These are phyloP conservation scores for Hirundo rustica DNA, from an alignment of 2,797 vertebrate species.

Conservation along the genomic window DNA sequence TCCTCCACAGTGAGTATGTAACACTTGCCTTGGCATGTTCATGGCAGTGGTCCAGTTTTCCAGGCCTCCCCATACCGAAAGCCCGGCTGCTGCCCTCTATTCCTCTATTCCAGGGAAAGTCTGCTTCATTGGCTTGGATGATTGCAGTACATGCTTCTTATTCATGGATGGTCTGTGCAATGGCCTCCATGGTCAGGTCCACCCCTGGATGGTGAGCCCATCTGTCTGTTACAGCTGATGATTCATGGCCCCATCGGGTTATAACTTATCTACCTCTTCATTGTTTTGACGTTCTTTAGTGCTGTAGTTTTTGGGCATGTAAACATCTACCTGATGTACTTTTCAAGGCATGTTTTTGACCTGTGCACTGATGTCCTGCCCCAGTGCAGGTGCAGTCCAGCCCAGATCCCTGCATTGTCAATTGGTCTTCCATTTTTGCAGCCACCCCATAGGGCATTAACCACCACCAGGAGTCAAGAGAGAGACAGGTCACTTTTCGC, in stretches of 20 bases:
- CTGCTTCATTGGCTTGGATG: not conserved
- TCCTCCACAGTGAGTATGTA: not conserved
- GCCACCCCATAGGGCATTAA: not conserved
- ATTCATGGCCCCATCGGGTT: not conserved
- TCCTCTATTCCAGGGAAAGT: not conserved
- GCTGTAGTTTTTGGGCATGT: accelerated
- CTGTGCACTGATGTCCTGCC: not conserved
- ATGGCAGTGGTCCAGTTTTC: not conserved
- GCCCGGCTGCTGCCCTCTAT: accelerated
- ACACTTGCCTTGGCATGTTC: accelerated
- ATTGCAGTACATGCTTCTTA: not conserved
- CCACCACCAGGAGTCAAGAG: not conserved
- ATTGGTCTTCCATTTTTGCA: not conserved
- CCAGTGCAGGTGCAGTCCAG: not conserved
- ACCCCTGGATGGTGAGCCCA: not conserved
- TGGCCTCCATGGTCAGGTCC: not conserved
- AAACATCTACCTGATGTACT: not conserved
- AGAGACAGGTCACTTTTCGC: not conserved
- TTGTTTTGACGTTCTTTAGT: not conserved
- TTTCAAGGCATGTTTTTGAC: not conserved
- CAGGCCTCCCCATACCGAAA: not conserved
- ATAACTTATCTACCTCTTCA: not conserved
- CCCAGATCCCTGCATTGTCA: not conserved
- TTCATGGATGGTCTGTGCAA: not conserved
- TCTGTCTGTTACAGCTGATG: not conserved